Conservation (phyloP, 2,888 invertebrate species). For the Sinodicranocentrus sp. region DNA sequence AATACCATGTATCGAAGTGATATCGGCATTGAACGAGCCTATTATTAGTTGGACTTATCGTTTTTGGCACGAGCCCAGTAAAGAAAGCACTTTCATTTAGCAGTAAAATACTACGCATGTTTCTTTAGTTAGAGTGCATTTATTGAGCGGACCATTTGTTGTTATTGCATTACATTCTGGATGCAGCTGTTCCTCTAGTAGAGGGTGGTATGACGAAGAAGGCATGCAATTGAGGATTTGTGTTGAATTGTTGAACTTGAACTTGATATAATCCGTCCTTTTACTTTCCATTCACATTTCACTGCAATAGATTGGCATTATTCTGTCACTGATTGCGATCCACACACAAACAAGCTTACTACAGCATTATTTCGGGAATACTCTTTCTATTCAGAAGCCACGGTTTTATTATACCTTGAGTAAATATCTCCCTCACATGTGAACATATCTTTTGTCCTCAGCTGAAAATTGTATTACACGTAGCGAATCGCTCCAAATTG, state of each 20-base stretch:
- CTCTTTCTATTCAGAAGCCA: no score
- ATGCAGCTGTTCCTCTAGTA: conserved; percentile 15
- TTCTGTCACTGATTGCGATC: background rate
- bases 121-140: background rate
- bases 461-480: conserved; percentile 6
- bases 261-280: conserved; percentile 12
- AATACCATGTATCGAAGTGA: background rate
- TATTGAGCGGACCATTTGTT: conserved; percentile 26
- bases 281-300: background rate
- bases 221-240: background rate
- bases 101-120: background rate
- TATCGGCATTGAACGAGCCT: background rate
- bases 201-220: background rate
- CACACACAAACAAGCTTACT: background rate
- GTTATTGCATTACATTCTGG: conserved; percentile 14
- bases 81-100: conserved; percentile 17
- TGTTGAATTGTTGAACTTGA: conserved; percentile 27
- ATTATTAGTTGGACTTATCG: conserved; percentile 15
- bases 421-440: background rate
- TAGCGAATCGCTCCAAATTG: conserved; percentile 1
- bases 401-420: no score
- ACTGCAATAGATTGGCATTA: conserved; percentile 16
- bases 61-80: conserved; percentile 30
- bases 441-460: background rate
- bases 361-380: no score